Base-by-base conservation (phyloP, 2,797 vertebrate genomes). In the Chaetodon trifasciatus region DNA sequence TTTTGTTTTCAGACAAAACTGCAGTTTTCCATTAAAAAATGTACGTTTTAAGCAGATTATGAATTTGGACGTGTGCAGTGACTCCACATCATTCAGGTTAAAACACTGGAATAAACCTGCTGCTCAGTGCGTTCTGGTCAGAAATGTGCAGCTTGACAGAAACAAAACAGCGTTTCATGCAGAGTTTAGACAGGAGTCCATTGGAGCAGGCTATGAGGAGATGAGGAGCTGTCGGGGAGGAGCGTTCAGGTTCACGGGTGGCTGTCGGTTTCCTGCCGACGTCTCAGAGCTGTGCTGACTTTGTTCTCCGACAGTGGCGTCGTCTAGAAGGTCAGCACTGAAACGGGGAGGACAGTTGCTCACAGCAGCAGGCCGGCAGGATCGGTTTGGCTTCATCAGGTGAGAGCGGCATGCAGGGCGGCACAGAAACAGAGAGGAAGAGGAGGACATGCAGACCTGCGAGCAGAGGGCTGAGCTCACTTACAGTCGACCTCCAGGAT, bases 401-500 rank as follows among this genome's bases (percentile, higher is more conserved):
- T 0, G 35, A 42, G 58, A 76, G 61, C 44, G 4, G 39, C 86
- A 84, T 91, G 91, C 83, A 42, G 88, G 82, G 49, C 57, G 3
- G 83, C 70, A 81, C 24, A 62, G 81, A 82, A 32, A 71, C 61
- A 78, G 44, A 73, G 28, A 74, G 53, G 53, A 74, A 62, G 73
- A 69, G 55, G 75, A 83, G 50, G 79, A 65, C 64, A 47, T 72
- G 88, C 85, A 68, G 81, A 40, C 61, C 78, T 32, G 50, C 71
- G 32, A 67, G 65, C 74, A 35, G 52, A 44, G 66, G 57, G 46
- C 40, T 39, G 52, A 64, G 32, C 57, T 93, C 87, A 99, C 97
- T 98, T 92, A 98, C 97, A 96, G 70, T 98, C 97, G 17, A 93
- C 92, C 89, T 98, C 97, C 80, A 97, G 87, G 77, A 97, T 71